These are phyloP conservation scores for Scrobipalpa costella DNA, from an alignment of 2,888 invertebrate species.

Conservation along the genomic window DNA sequence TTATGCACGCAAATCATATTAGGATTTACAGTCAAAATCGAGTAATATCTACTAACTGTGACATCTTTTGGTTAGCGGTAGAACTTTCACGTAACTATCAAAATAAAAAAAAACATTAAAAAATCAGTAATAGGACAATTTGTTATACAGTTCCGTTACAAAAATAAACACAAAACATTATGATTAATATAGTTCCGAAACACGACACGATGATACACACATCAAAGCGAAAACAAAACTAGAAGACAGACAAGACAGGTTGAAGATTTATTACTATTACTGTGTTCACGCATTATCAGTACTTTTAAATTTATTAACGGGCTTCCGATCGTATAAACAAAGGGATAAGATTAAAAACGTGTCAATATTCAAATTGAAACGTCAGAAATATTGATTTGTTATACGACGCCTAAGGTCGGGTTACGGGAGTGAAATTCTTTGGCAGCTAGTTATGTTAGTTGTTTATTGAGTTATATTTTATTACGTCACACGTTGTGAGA, in stretches of 20 bases:
- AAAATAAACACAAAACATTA: conserved; percentile 28
- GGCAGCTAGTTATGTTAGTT: conserved; percentile 45
- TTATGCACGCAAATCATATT: too few species aligned
- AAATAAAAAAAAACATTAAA: background rate
- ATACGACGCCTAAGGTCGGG: conserved; percentile 51
- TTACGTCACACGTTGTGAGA: conserved; percentile 17
- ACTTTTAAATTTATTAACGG: conserved; percentile 63
- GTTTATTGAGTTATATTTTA: conserved; percentile 48
- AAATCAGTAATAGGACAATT: background rate
- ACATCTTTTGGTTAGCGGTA: too few species aligned
- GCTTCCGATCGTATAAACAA: conserved; percentile 76
- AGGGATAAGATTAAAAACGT: conserved; percentile 73
- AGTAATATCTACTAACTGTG: too few species aligned
- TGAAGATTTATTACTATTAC: conserved; percentile 71
- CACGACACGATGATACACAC: conserved; percentile 62
- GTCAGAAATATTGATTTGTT: conserved; percentile 76
- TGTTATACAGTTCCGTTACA: conserved; percentile 11
- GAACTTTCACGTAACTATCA: too few species aligned
- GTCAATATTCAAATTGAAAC: conserved; percentile 78
- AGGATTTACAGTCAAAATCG: too few species aligned
- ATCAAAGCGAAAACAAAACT: conserved; percentile 62
- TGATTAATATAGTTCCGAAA: conserved; percentile 65
- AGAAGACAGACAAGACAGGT: conserved; percentile 47
- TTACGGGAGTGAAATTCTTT: conserved; percentile 50
- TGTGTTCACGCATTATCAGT: conserved; percentile 47